Percentiles rank a stretch among this genome's conserved stretches.
phyloP scores from a whole-genome alignment of 1,140 invertebrate species.

The Amphibalanus amphitrite region DNA sequence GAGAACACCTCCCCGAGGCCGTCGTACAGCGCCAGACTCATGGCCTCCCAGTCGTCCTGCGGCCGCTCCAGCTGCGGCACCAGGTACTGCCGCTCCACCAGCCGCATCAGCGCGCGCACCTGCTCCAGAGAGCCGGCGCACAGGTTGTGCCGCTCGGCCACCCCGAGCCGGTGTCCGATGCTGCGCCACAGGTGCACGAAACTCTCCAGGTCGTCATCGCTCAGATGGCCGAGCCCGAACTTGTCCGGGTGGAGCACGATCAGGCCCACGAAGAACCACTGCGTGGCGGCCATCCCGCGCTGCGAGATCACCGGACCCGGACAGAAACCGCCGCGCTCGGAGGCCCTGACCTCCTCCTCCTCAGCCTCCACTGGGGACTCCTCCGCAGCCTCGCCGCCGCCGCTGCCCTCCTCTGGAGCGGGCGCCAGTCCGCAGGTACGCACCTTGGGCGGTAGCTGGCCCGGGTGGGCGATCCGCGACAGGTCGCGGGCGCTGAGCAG shows the following conservation, averaged over 20 bases:
- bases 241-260: conserved; percentile 42
- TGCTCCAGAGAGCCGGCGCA: conserved; percentile 29
- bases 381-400: no score
- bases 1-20: background rate
- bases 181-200: conserved; percentile 68
- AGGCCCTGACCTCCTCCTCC: no score
- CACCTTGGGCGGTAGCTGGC: no score
- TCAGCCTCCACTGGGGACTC: no score
- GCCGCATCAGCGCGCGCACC: conserved; percentile 24
- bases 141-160: conserved; percentile 53
- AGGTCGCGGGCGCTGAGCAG: no score
- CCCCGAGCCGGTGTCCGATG: conserved; percentile 58
- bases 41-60: background rate
- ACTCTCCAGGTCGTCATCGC: conserved; percentile 44
- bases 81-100: conserved; percentile 25
- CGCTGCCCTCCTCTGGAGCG: no score
- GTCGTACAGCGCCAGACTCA: background rate
- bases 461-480: no score
- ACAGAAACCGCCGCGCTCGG: no score
- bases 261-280: conserved; percentile 52
- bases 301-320: conserved; percentile 28
- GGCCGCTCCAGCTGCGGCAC: conserved; percentile 23
- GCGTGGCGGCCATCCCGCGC: conserved; percentile 59
- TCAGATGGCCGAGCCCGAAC: conserved; percentile 38
- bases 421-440: no score